phyloP scores from a whole-genome alignment of 2,797 vertebrate genomes.

The Paedocypris micromegethes region DNA sequence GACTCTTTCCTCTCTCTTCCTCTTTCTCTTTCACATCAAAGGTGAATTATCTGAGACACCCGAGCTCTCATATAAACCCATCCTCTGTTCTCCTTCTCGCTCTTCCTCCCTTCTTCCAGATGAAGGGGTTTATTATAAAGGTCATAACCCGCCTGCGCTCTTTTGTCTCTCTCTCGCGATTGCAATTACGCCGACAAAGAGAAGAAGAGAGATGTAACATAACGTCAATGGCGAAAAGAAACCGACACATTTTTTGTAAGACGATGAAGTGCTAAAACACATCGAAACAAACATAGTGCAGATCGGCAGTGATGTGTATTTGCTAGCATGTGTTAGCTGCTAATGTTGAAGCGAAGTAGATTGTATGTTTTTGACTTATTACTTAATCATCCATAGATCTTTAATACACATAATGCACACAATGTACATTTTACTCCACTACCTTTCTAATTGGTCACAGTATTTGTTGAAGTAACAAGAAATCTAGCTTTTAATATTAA shows the following conservation, averaged over 20 bases:
- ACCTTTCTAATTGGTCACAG: too few species aligned
- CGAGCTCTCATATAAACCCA: conserved; percentile 25
- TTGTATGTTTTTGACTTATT: too few species aligned
- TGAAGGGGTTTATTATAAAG: conserved; percentile 30
- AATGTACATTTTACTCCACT: too few species aligned
- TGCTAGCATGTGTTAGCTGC: too few species aligned
- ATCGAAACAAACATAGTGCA: too few species aligned
- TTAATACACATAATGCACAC: too few species aligned
- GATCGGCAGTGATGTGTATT: too few species aligned
- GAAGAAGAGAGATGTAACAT: not conserved
- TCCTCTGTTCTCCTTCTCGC: conserved; percentile 9
- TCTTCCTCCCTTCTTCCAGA: conserved; percentile 16
- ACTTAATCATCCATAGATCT: too few species aligned
- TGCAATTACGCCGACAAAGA: conserved; percentile 14
- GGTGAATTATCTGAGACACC: conserved; percentile 30
- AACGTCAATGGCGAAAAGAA: not conserved
- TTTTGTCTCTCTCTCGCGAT: conserved; percentile 3
- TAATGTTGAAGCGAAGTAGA: too few species aligned
- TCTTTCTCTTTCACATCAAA: conserved; percentile 39
- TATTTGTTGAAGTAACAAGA: too few species aligned
- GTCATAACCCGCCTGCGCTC: conserved; percentile 17
- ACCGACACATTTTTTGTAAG: not conserved
- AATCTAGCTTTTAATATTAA: too few species aligned
- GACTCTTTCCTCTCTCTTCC: conserved; percentile 20
- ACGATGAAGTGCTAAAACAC: too few species aligned